Percentiles rank a stretch among this genome's conserved stretches.
These are phyloP conservation scores for Drosophila ustulata DNA, from an alignment of 2,888 invertebrate genomes.

Conservation along the genomic window DNA sequence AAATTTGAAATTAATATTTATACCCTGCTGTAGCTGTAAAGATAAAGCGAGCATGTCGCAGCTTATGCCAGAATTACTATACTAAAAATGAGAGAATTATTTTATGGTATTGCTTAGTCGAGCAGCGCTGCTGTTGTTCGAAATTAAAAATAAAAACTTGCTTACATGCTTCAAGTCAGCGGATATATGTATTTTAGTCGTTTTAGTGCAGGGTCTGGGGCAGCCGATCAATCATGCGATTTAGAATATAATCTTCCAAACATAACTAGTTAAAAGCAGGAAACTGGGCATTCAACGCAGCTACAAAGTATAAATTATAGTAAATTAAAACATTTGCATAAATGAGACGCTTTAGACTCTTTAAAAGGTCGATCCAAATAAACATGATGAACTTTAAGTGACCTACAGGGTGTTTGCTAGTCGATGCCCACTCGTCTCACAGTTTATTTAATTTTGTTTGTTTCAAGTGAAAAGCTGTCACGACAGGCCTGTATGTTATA, in stretches of 20 bases:
- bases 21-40: constrained; percentile 33
- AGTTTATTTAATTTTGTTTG: neutral
- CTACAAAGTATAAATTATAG: neutral
- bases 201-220: neutral
- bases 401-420: neutral
- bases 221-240: neutral
- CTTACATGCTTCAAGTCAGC: neutral
- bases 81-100: neutral
- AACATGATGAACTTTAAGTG: neutral
- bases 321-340: neutral
- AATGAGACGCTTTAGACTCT: neutral
- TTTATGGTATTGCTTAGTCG: no score
- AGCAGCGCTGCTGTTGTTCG: neutral
- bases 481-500: constrained; percentile 1
- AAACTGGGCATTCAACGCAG: neutral
- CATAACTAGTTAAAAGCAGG: neutral
- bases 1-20: constrained; percentile 21
- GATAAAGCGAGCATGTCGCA: neutral
- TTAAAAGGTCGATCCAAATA: neutral
- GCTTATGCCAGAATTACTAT: neutral
- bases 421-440: neutral
- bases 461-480: constrained; percentile 1
- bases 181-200: neutral
- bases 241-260: no score
- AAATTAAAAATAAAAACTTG: neutral